Conservation (phyloP, 2,888 invertebrate genomes). For the Drosophila tripunctata region DNA sequence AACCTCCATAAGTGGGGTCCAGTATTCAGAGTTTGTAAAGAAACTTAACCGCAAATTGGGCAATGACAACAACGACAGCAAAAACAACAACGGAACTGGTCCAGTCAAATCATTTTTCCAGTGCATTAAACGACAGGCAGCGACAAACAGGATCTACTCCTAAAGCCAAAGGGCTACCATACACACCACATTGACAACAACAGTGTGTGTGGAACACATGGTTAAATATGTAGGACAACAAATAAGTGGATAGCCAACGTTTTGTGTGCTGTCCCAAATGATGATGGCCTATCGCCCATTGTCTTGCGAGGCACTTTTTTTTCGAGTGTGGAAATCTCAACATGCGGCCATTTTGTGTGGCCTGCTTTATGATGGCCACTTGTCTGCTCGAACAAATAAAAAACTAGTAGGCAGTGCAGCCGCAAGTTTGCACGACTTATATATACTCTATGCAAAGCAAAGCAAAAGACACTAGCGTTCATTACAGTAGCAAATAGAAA, state of each 20-base stretch:
- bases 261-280: conserved; percentile 48
- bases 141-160: conserved; percentile 35
- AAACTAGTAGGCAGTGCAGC: background rate
- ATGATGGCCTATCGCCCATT: conserved; percentile 66
- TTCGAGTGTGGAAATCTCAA: conserved; percentile 63
- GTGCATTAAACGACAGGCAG: conserved; percentile 70
- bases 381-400: conserved; percentile 45
- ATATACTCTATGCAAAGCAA: background rate
- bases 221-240: conserved; percentile 55
- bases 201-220: conserved; percentile 42
- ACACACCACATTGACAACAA: conserved; percentile 8
- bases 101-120: conserved; percentile 77
- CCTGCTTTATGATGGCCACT: conserved; percentile 57
- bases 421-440: background rate
- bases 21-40: conserved; percentile 37
- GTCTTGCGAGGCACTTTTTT: conserved; percentile 49
- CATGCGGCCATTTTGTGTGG: conserved; percentile 59
- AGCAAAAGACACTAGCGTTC: too few relatives aligned
- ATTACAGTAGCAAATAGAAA: too few relatives aligned
- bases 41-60: conserved; percentile 67
- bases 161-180: conserved; percentile 15
- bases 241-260: conserved; percentile 45
- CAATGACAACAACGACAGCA: conserved; percentile 4
- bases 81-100: conserved; percentile 42
- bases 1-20: conserved; percentile 30